Evolutionary conservation across 2,888 invertebrate species (phyloP).

Genomic region (Cheilosia grossa): DNA sequence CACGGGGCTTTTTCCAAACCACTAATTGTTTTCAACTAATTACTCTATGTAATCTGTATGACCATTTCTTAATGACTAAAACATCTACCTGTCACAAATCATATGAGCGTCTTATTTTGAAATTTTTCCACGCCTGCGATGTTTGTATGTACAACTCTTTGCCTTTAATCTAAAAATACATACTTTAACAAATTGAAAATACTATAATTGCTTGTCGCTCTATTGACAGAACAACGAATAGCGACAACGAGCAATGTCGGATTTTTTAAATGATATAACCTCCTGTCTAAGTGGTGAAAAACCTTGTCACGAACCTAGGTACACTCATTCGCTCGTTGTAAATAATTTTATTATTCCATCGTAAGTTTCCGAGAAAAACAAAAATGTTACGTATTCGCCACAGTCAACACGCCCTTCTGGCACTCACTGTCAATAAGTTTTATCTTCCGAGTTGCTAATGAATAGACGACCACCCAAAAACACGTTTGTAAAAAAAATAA

Average conservation of each 20-base stretch:
- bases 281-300: slow-evolving; percentile 1
- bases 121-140: not conserved
- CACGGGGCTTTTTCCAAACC: too few species aligned
- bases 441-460: slow-evolving; percentile 1
- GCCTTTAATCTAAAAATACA: not conserved
- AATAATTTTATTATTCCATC: slow-evolving; percentile 11
- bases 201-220: not conserved
- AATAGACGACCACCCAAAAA: slow-evolving; percentile 2
- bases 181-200: not conserved
- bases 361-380: not conserved
- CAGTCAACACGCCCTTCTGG: slow-evolving; percentile 10
- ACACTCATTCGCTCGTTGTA: not conserved
- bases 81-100: not conserved
- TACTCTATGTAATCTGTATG: not conserved
- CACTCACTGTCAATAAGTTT: not conserved
- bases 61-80: not conserved
- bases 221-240: too few species aligned
- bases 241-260: not conserved
- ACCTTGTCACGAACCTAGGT: slow-evolving; percentile 11
- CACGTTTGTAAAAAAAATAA: not conserved
- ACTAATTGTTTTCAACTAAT: too few species aligned
- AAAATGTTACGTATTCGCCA: slow-evolving; percentile 46
- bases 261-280: not conserved
- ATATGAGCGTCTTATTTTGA: not conserved
- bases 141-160: too few species aligned